Evolutionary conservation across 2,113 vertebrate species (phyloP).

Genomic region (Nannospalax galili): DNA sequence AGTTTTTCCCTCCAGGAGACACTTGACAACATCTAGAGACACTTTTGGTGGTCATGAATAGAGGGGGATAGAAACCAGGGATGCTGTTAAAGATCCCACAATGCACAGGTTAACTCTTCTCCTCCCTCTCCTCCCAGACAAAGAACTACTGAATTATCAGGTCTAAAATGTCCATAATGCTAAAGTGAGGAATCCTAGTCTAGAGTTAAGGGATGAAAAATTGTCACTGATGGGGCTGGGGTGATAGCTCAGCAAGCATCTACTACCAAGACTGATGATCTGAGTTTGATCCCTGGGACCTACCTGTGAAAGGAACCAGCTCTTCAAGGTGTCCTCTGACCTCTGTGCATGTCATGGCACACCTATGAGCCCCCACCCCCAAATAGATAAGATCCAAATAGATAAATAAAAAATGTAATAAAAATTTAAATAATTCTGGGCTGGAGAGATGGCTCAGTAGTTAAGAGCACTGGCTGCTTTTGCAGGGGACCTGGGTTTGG

Average conservation of each 20-base stretch:
- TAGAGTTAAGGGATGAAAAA: not conserved
- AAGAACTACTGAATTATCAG: no score
- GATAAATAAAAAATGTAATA: not conserved
- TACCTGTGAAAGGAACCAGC: not conserved
- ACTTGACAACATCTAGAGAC: not conserved
- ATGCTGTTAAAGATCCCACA: not conserved
- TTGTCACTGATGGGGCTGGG: not conserved
- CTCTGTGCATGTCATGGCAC: no score
- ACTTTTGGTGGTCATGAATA: accelerated
- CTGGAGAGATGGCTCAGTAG: no score
- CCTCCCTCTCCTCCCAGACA: accelerated
- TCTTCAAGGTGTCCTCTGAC: not conserved
- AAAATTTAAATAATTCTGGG: no score
- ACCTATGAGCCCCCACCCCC: not conserved
- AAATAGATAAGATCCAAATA: no score
- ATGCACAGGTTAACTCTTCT: accelerated
- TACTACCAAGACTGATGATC: not conserved
- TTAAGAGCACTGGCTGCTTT: no score
- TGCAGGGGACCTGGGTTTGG: no score
- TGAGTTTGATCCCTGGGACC: not conserved
- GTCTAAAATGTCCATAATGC: not conserved
- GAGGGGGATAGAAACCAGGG: not conserved
- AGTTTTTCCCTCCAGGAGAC: not conserved
- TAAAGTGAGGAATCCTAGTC: not conserved
- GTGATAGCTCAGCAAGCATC: not conserved